Evolutionary conservation across 2,888 invertebrate species (phyloP), one percentile per base, ranked within the genome.

Genomic region (Saturnia pavonia): DNA sequence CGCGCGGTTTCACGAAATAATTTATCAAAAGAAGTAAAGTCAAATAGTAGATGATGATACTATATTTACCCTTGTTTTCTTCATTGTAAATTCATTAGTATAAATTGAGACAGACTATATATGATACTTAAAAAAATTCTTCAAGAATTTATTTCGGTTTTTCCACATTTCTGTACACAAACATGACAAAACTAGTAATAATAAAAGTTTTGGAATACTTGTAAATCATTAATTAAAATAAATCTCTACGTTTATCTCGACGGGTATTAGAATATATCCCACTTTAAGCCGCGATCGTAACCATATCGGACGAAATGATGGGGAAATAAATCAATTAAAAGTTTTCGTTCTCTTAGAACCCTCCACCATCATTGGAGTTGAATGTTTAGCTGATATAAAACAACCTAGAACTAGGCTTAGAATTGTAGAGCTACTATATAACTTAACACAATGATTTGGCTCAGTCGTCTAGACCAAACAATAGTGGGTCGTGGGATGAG

Each of bases 251-350:
- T 25, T 67, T 67, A 48, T 67, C 19, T 67, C 48, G 67, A 67
- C 25, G 1, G 48, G 45, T 27, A 7, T 42, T 12, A 45, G 40
- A 67, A 69, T 69, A 67, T 25, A 14, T 34, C 60, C 43, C 43
- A 43, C 7, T 43, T 45, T 19, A 42, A 67, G 11, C 42, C 57
- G 45, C n/a, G 25, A 45, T 40, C 66, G 25, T 16, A 48, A 25
- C 48, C 70, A 66, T 51, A 43, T 22, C 69, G 72, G 45, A 57
- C 69, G 63, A 60, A 57, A 60, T 71, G 72, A 74, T 74, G 67
- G 72, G 67, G 72, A 72, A 75, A 72, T 69, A 75, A 78, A 75
- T 75, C 76, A 74, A 81, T 80, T 78, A 78, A 76, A 80, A 80
- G 67, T 82, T 81, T 75, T 70, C 66, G 73, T 63, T 51, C 74